phyloP scores from a whole-genome alignment of 2,888 invertebrate species.

The Anticlea derivata region DNA sequence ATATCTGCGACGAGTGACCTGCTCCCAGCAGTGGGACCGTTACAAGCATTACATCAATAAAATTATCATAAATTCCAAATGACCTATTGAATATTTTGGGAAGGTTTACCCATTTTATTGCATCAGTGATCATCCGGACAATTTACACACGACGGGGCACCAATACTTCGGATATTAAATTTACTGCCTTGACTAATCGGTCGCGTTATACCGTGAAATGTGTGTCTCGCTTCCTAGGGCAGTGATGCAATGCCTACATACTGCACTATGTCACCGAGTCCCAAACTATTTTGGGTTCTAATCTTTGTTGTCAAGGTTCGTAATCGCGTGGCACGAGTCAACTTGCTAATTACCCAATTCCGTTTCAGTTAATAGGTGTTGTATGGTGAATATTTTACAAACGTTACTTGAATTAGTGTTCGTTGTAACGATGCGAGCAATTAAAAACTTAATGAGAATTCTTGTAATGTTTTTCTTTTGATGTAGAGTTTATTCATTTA shows the following conservation, averaged over 20 bases:
- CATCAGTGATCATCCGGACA: slow-evolving; percentile 15
- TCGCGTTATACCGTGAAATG: slow-evolving; percentile 52
- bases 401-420: slow-evolving; percentile 18
- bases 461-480: slow-evolving; percentile 3
- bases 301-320: slow-evolving; percentile 34
- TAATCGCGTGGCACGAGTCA: slow-evolving; percentile 23
- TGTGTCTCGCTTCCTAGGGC: slow-evolving; percentile 44
- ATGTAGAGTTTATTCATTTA: background rate
- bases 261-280: slow-evolving; percentile 16
- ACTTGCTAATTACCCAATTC: slow-evolving; percentile 34
- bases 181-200: slow-evolving; percentile 59
- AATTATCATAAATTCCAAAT: slow-evolving; percentile 7
- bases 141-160: slow-evolving; percentile 41
- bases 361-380: slow-evolving; percentile 30
- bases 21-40: background rate
- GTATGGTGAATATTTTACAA: slow-evolving; percentile 28
- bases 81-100: slow-evolving; percentile 15
- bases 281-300: slow-evolving; percentile 30
- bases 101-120: slow-evolving; percentile 16
- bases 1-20: too few species aligned
- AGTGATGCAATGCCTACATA: slow-evolving; percentile 35
- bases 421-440: slow-evolving; percentile 14
- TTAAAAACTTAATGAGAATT: slow-evolving; percentile 14
- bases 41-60: slow-evolving; percentile 1
- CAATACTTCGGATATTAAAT: slow-evolving; percentile 58